Evolutionary conservation across 1,140 invertebrate genomes (phyloP).

Genomic region (Leptopilina clavipes): DNA sequence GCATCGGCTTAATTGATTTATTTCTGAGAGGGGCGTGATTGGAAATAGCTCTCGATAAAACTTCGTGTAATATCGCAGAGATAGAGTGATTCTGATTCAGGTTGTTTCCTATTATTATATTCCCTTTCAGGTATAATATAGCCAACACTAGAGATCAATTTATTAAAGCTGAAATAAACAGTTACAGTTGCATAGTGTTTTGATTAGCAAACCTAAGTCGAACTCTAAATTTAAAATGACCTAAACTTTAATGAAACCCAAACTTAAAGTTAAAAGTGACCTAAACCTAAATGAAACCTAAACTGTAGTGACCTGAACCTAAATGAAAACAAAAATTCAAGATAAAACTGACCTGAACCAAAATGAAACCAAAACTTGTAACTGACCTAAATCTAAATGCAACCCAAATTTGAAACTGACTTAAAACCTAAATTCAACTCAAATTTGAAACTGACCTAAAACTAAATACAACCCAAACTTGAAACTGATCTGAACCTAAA

Average conservation of each 20-base stretch:
- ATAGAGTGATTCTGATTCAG: too few relatives aligned
- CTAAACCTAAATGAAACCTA: neutral
- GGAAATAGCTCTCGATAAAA: slow-evolving; percentile 52
- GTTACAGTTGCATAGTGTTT: too few relatives aligned
- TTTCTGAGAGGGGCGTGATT: slow-evolving; percentile 54
- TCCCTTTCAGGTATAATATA: too few relatives aligned
- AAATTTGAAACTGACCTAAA: neutral
- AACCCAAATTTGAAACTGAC: neutral
- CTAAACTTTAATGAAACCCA: neutral
- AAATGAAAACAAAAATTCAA: neutral
- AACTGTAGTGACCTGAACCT: neutral
- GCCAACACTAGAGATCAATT: too few relatives aligned
- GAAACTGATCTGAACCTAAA: neutral
- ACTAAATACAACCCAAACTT: neutral
- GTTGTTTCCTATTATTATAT: too few relatives aligned
- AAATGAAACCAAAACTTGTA: neutral
- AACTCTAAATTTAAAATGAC: neutral
- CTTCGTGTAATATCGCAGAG: too few relatives aligned
- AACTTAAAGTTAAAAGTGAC: neutral
- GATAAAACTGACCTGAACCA: neutral
- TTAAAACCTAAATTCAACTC: too few relatives aligned
- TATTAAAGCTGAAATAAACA: too few relatives aligned
- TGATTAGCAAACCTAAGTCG: too few relatives aligned
- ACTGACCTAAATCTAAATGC: neutral
- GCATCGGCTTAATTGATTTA: slow-evolving; percentile 60